A percentile compares a stretch with the other conserved stretches of the same genome.
Evolutionary conservation across 2,113 vertebrate genomes (phyloP).

Genomic region (Toxotes jaculatrix): DNA sequence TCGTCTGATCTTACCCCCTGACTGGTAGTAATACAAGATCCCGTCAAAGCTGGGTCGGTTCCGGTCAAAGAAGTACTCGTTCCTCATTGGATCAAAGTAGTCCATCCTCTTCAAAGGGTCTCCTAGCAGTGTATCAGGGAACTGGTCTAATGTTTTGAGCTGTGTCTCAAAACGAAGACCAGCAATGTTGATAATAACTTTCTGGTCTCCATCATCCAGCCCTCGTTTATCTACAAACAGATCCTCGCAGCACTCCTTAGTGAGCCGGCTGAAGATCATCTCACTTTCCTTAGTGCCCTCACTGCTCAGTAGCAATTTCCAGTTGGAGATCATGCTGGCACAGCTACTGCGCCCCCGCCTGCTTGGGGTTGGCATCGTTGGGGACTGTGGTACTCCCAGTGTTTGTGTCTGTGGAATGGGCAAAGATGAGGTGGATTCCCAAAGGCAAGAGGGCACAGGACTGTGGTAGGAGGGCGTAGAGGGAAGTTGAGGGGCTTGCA

Average conservation of each 20-base stretch:
- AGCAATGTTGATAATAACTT: slow-evolving; percentile 96
- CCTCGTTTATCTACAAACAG: slow-evolving; percentile 85
- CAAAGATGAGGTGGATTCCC: slow-evolving; percentile 68
- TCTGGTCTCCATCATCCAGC: slow-evolving; percentile 90
- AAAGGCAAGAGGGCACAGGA: slow-evolving; percentile 57
- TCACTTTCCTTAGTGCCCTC: slow-evolving; percentile 88
- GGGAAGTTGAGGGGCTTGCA: slow-evolving; percentile 35
- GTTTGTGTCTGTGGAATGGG: slow-evolving; percentile 60
- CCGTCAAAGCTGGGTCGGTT: slow-evolving; percentile 98
- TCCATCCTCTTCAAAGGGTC: slow-evolving; percentile 91
- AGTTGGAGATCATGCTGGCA: slow-evolving; percentile 89
- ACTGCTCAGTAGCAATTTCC: slow-evolving; percentile 87
- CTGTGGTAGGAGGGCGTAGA: slow-evolving; percentile 42
- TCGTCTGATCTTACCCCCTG: slow-evolving; percentile 93
- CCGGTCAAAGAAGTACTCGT: slow-evolving; percentile 97
- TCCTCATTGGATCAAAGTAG: slow-evolving; percentile 98
- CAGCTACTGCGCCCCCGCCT: slow-evolving; percentile 82
- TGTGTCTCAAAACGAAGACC: slow-evolving; percentile 95
- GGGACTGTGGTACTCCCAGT: slow-evolving; percentile 67
- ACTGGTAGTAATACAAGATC: slow-evolving; percentile 98
- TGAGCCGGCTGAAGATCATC: slow-evolving; percentile 87
- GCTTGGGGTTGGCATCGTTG: slow-evolving; percentile 55
- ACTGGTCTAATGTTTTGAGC: slow-evolving; percentile 92
- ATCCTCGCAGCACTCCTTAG: slow-evolving; percentile 87
- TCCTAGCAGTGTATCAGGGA: slow-evolving; percentile 94